phyloP scores from a whole-genome alignment of 2,797 vertebrate species.

The Vultur gryphus region DNA sequence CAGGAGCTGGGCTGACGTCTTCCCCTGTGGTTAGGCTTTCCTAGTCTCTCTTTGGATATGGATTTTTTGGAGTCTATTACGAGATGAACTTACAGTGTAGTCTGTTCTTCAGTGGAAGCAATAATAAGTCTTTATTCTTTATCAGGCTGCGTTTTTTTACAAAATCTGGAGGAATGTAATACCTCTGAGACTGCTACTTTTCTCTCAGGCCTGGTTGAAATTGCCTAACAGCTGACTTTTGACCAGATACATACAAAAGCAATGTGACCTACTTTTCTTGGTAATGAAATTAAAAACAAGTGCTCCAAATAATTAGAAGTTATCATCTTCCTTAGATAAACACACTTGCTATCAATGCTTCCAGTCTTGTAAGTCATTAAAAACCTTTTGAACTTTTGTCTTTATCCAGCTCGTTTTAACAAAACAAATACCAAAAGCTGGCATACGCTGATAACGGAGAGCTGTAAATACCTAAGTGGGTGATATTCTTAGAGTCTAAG shows the following conservation, averaged over 20 bases:
- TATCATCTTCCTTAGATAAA: not conserved
- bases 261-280: not conserved
- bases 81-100: not conserved
- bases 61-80: not conserved
- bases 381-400: conserved; percentile 34
- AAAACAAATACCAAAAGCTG: conserved; percentile 13
- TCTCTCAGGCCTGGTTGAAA: not conserved
- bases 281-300: conserved; percentile 1
- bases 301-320: not conserved
- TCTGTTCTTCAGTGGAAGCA: not conserved
- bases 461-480: not conserved
- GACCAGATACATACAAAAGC: not conserved
- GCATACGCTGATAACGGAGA: not conserved
- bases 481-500: not conserved
- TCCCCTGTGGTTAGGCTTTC: not conserved
- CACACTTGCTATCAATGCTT: not conserved
- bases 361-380: conserved; percentile 2
- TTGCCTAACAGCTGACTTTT: not conserved
- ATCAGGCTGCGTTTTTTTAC: not conserved
- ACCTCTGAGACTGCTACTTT: not conserved
- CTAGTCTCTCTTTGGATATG: not conserved
- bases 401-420: not conserved
- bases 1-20: not conserved
- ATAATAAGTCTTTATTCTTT: not conserved
- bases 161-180: not conserved